Percentiles rank a stretch among this genome's conserved stretches.
Conservation (phyloP, 2,113 vertebrate species). For the Scartelaos histophorus region DNA sequence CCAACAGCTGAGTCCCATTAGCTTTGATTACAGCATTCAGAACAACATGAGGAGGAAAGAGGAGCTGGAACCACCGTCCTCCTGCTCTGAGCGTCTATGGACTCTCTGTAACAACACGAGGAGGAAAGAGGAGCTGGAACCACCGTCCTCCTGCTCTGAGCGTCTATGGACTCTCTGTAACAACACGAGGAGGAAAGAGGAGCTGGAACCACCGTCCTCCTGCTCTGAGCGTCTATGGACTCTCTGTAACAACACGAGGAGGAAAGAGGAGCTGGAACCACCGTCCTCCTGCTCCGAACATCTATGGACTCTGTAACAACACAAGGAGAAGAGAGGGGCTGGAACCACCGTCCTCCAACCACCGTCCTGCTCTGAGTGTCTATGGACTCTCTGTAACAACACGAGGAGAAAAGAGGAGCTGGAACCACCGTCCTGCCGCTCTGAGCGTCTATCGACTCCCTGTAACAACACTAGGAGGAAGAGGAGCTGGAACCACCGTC, state of each 20-base stretch:
- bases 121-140: slow-evolving; percentile 23
- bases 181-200: slow-evolving; percentile 40
- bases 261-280: slow-evolving; percentile 21
- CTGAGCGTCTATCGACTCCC: not conserved
- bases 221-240: not conserved
- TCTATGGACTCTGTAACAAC: slow-evolving; percentile 11
- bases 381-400: slow-evolving; percentile 12
- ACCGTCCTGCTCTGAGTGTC: not conserved
- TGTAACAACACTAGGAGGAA: slow-evolving; percentile 37
- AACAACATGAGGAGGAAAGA: slow-evolving; percentile 39
- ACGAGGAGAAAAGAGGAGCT: slow-evolving; percentile 35
- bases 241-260: slow-evolving; percentile 32
- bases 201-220: not conserved
- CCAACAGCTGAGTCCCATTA: slow-evolving; percentile 78
- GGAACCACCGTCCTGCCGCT: not conserved
- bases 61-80: slow-evolving; percentile 5
- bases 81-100: not conserved
- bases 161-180: not conserved
- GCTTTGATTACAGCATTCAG: slow-evolving; percentile 71
- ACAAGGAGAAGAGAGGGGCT: slow-evolving; percentile 35
- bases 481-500: slow-evolving; percentile 5
- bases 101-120: slow-evolving; percentile 30
- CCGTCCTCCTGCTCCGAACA: not conserved
- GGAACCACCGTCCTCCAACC: not conserved
- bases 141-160: not conserved